Conservation (phyloP, 2,113 vertebrate genomes). For the Agapornis roseicollis region DNA sequence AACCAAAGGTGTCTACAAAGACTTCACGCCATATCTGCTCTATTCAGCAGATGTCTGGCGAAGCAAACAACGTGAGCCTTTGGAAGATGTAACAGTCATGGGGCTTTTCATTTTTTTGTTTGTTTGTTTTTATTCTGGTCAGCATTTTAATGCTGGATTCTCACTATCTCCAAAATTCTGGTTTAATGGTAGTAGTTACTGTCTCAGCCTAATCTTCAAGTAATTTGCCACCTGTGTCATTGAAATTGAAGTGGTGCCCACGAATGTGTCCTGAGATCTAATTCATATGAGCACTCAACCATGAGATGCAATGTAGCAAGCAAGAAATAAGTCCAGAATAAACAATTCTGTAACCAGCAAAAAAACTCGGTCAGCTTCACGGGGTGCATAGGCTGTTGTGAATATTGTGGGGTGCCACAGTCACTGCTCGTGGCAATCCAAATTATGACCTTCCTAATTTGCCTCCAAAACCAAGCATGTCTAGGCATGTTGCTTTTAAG, state of each 20-base stretch:
- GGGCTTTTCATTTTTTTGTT: neutral
- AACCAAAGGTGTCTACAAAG: neutral
- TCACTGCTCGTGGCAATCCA: neutral
- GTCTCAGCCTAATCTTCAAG: neutral
- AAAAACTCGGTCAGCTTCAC: neutral
- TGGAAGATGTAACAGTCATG: neutral
- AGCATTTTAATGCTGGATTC: neutral
- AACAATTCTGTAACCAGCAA: neutral
- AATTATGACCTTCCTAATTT: neutral
- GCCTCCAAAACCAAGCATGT: neutral
- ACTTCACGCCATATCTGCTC: neutral
- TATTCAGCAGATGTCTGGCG: neutral
- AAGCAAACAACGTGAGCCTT: neutral
- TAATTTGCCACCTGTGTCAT: neutral
- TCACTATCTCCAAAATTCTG: neutral
- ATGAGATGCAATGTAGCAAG: neutral
- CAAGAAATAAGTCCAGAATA: neutral
- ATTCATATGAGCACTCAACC: neutral
- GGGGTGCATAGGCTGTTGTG: rapidly evolving
- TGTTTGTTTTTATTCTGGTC: neutral
- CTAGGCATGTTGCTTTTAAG: neutral
- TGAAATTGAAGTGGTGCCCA: neutral
- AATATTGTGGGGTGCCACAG: neutral
- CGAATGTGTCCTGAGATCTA: neutral
- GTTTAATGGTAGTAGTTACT: neutral